These are phyloP conservation scores for Drosophila hamatofila DNA, from an alignment of 2,888 invertebrate genomes.

Conservation along the genomic window DNA sequence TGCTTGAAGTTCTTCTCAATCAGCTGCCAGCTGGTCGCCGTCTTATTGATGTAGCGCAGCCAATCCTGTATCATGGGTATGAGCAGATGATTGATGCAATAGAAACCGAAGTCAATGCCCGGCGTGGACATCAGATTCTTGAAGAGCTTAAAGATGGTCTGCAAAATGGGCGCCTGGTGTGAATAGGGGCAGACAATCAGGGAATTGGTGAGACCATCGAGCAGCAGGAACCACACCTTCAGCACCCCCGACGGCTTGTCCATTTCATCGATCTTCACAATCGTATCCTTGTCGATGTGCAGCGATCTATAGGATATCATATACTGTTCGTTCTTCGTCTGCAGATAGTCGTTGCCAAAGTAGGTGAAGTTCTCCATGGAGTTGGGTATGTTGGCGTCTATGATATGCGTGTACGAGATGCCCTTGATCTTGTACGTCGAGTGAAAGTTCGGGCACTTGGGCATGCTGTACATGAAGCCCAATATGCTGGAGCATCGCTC, in stretches of 20 bases:
- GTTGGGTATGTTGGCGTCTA: slow-evolving; percentile 94
- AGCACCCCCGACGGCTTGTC: slow-evolving; percentile 93
- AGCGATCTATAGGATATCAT: slow-evolving; percentile 86
- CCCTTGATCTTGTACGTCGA: slow-evolving; percentile 93
- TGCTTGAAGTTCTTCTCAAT: slow-evolving; percentile 97
- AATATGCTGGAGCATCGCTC: slow-evolving; percentile 94
- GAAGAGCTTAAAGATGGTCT: slow-evolving; percentile 93
- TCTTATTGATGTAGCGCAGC: slow-evolving; percentile 91
- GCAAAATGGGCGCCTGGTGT: slow-evolving; percentile 94
- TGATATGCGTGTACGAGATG: slow-evolving; percentile 91
- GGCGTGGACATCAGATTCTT: slow-evolving; percentile 92
- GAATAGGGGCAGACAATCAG: slow-evolving; percentile 94
- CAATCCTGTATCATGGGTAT: slow-evolving; percentile 97
- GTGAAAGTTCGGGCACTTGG: slow-evolving; percentile 96
- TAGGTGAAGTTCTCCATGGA: slow-evolving; percentile 89
- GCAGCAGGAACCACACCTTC: slow-evolving; percentile 95
- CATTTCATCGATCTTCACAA: slow-evolving; percentile 86
- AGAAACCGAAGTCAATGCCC: slow-evolving; percentile 95
- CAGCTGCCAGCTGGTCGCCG: slow-evolving; percentile 90
- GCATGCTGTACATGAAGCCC: slow-evolving; percentile 97
- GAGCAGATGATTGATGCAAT: slow-evolving; percentile 95
- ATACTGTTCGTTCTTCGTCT: slow-evolving; percentile 88
- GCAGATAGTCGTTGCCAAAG: slow-evolving; percentile 88
- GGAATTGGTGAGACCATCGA: slow-evolving; percentile 94
- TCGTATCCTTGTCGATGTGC: slow-evolving; percentile 85